phyloP scores from a whole-genome alignment of 2,888 invertebrate genomes.

The Gasteruption jaculator region DNA sequence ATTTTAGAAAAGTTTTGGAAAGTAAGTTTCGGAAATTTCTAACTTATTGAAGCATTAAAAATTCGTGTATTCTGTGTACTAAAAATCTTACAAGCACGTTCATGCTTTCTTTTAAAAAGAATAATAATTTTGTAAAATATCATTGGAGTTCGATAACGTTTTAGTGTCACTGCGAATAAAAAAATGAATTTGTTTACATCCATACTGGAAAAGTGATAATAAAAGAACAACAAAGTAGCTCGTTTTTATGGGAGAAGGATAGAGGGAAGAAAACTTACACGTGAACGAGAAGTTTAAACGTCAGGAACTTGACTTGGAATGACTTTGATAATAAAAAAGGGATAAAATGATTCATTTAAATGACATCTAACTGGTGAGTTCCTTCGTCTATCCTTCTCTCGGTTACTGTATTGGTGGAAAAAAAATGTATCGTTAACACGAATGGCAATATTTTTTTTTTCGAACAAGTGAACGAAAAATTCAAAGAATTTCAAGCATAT shows the following conservation, averaged over 20 bases:
- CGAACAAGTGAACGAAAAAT: slow-evolving; percentile 1
- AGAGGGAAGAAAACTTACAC: slow-evolving; percentile 41
- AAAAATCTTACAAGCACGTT: slow-evolving; percentile 28
- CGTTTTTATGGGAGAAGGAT: slow-evolving; percentile 49
- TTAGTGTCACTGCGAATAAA: slow-evolving; percentile 19
- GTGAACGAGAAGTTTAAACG: slow-evolving; percentile 29
- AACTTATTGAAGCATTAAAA: too few species aligned
- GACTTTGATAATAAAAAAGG: slow-evolving; percentile 3
- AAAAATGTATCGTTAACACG: neutral
- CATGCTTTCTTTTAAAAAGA: too few species aligned
- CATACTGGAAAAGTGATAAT: slow-evolving; percentile 10
- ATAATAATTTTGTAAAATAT: too few species aligned
- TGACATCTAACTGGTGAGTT: slow-evolving; percentile 46
- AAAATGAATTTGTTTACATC: slow-evolving; percentile 15
- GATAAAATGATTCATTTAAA: slow-evolving; percentile 19
- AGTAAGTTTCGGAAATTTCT: too few species aligned
- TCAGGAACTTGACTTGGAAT: slow-evolving; percentile 30
- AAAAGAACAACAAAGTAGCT: slow-evolving; percentile 19
- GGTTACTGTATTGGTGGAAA: slow-evolving; percentile 31
- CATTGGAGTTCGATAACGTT: slow-evolving; percentile 21
- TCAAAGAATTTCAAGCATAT: neutral
- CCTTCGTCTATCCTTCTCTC: slow-evolving; percentile 52
- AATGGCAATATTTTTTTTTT: slow-evolving; percentile 1
- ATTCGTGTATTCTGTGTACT: neutral
- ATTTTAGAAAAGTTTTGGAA: too few species aligned